phyloP scores from a whole-genome alignment of 2,113 vertebrate species.

The Enhydra lutris region DNA sequence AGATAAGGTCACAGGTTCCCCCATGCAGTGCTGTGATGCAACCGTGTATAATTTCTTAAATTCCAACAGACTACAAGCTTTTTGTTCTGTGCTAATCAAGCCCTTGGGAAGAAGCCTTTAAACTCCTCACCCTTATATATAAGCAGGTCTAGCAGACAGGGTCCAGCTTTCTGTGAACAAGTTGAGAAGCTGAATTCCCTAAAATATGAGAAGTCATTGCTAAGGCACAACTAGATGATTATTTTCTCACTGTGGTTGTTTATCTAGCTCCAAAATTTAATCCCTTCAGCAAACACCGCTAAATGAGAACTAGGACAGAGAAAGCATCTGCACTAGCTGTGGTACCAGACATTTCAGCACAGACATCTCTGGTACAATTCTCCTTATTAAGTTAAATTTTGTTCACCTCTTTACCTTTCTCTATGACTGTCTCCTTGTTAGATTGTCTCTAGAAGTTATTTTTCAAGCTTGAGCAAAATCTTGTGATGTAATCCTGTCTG shows the following conservation, averaged over 20 bases:
- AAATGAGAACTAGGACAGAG: not conserved
- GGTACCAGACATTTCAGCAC: not conserved
- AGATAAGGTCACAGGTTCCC: slow-evolving; percentile 80
- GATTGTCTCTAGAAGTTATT: not conserved
- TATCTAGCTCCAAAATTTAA: not conserved
- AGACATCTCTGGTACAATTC: not conserved
- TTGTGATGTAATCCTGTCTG: not conserved
- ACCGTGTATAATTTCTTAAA: slow-evolving; percentile 66
- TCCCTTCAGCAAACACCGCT: not conserved
- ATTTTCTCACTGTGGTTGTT: not conserved
- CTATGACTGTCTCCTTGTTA: not conserved
- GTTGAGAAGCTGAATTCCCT: not conserved
- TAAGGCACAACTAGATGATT: not conserved
- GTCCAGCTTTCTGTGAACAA: not conserved
- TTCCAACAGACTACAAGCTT: slow-evolving; percentile 64
- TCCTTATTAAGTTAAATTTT: not conserved
- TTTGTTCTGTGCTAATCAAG: slow-evolving; percentile 63
- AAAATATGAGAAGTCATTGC: not conserved
- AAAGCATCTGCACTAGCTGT: not conserved
- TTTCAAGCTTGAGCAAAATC: not conserved
- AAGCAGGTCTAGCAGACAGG: not conserved
- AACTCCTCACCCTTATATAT: not conserved
- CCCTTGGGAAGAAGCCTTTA: not conserved
- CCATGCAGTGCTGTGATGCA: slow-evolving; percentile 44
- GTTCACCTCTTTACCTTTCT: not conserved